phyloP scores from a whole-genome alignment of 2,113 vertebrate species.

The Seriola rivoliana region DNA sequence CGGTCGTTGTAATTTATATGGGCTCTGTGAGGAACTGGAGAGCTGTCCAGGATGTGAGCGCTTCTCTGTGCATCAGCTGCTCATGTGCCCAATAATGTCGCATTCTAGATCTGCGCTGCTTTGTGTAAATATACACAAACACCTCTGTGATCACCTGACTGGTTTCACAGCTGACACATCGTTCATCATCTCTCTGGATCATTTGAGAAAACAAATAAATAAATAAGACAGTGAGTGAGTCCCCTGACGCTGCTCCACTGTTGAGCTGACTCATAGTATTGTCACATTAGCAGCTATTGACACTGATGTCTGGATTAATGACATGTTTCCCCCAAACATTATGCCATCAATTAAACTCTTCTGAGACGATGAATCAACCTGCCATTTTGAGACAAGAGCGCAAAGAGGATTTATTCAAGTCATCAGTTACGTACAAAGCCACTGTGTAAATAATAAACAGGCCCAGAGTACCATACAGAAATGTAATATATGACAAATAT shows the following conservation, averaged over 20 bases:
- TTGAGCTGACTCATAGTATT: constrained; percentile 32
- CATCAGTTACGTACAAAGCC: too few relatives aligned
- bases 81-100: too few relatives aligned
- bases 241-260: background rate
- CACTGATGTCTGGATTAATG: constrained; percentile 42
- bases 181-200: constrained; percentile 14
- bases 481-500: too few relatives aligned
- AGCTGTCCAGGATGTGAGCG: too few relatives aligned
- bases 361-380: constrained; percentile 20
- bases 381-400: constrained; percentile 22
- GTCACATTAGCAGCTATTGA: constrained; percentile 40
- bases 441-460: too few relatives aligned
- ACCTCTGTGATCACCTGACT: constrained; percentile 5
- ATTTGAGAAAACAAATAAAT: background rate
- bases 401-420: background rate
- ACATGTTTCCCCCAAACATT: constrained; percentile 34
- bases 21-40: too few relatives aligned
- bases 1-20: too few relatives aligned
- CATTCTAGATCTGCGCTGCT: too few relatives aligned
- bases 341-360: constrained; percentile 36
- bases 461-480: too few relatives aligned
- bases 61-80: too few relatives aligned
- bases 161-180: background rate
- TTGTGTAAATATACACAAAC: background rate
- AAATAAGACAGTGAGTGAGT: background rate